Base-by-base conservation (phyloP, 2,888 invertebrate genomes). In the Atrina japonica region DNA sequence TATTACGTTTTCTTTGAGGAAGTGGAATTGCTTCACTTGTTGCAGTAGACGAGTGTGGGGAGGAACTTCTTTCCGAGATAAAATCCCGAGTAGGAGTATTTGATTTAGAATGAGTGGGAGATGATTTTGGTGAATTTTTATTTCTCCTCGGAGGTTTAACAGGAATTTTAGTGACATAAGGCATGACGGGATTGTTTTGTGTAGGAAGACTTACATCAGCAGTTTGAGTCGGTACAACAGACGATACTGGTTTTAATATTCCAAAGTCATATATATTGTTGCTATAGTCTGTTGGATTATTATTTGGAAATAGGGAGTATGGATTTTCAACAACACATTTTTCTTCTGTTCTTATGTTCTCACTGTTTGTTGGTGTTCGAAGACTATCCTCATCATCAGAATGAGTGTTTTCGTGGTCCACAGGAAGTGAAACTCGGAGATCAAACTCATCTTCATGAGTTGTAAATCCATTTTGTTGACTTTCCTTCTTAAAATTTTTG, bases 1-100 rank as follows among this genome's bases (percentile, higher is more conserved):
- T 23, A 49, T 61, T 61, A 27, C 35, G 27, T 27, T 35, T 27
- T 49, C 30, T 61, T 2, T 47, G 61, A 7, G 61, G 61, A 18
- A 49, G 6, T 30, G 30, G 21, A 30, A 35, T 23, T 14, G 35
- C 56, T 7, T 35, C 35, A 35, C 11, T 5, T 7, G 35, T 35
- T 35, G 35, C 11, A 35, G n/a, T n/a, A n/a, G 35, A 7, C 35
- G 35, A 7, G 5, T 35, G 35, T 7, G 35, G 35, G 5, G 35
- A 35, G 11, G 35, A 35, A 21, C 35, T 11, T 41, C 29, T 30
- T 18, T 35, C 35, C 47, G 47, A 21, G 7, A 35, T 5, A 35
- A 35, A 35, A 11, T 35, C 35, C 11, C 35, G 5, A 27, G 43
- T 23, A 25, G 59, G 59, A 29, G 25, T 59, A 45, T 40, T 23